These are phyloP conservation scores for Bryconaethiops microstoma DNA, from an alignment of 2,797 vertebrate genomes.

Conservation along the genomic window DNA sequence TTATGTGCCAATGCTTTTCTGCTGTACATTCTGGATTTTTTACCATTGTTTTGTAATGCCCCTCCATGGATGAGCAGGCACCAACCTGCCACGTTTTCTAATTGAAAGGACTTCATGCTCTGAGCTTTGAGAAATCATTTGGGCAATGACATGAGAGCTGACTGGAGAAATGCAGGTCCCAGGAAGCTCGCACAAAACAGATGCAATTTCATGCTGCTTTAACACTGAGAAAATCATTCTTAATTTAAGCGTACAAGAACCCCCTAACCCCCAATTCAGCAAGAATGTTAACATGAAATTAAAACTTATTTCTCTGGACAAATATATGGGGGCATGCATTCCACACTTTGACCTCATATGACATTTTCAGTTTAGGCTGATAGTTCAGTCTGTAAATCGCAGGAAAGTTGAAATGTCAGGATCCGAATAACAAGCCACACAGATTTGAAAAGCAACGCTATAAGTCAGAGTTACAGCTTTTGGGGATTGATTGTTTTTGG, in stretches of 20 bases:
- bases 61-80: constrained; percentile 47
- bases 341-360: background rate
- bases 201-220: constrained; percentile 77
- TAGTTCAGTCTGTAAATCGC: background rate
- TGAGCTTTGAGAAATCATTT: constrained; percentile 55
- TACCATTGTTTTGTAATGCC: constrained; percentile 35
- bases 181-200: constrained; percentile 66
- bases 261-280: constrained; percentile 45
- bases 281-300: constrained; percentile 55
- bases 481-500: constrained; percentile 23
- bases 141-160: constrained; percentile 57
- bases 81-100: constrained; percentile 54
- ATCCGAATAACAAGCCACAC: background rate
- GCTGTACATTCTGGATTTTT: background rate
- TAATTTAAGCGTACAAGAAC: constrained; percentile 65
- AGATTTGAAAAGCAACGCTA: background rate
- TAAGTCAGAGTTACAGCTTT: background rate
- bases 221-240: constrained; percentile 67
- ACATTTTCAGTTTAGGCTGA: constrained; percentile 16
- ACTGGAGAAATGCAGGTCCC: constrained; percentile 59
- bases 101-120: constrained; percentile 60
- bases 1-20: constrained; percentile 11
- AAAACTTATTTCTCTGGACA: constrained; percentile 56
- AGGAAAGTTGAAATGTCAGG: background rate
- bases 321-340: constrained; percentile 36